Conservation (phyloP, 1,140 invertebrate species). For the Solenopsis fugax region DNA sequence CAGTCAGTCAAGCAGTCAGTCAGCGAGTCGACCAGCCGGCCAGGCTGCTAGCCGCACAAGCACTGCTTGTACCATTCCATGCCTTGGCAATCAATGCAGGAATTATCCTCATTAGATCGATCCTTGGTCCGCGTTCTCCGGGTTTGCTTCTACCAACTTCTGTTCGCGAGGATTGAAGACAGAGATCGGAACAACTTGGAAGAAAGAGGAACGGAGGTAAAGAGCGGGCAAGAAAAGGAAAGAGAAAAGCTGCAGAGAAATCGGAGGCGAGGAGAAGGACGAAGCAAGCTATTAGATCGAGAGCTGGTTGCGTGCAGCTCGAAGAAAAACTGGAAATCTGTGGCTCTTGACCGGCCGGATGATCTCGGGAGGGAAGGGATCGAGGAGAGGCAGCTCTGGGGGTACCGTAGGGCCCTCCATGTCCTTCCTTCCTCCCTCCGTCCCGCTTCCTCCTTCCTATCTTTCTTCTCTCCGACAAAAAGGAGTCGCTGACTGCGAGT, state of each 20-base stretch:
- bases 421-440: constrained; percentile 43
- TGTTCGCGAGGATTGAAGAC: constrained; percentile 37
- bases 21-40: constrained; percentile 44
- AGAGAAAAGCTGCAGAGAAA: constrained; percentile 33
- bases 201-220: constrained; percentile 47
- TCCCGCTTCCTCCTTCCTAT: constrained; percentile 56
- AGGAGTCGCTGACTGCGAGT: constrained; percentile 82
- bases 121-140: constrained; percentile 72
- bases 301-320: constrained; percentile 78
- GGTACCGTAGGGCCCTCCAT: constrained; percentile 60
- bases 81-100: constrained; percentile 84
- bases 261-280: constrained; percentile 56
- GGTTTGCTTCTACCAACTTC: constrained; percentile 66
- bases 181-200: constrained; percentile 10
- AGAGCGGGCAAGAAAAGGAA: constrained; percentile 51
- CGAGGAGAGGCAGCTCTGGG: constrained; percentile 61
- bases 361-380: constrained; percentile 65
- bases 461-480: constrained; percentile 75
- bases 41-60: constrained; percentile 63
- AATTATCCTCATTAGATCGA: constrained; percentile 86
- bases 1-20: constrained; percentile 67
- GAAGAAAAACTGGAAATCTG: constrained; percentile 84
- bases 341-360: constrained; percentile 78
- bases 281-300: constrained; percentile 82
- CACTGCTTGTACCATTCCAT: constrained; percentile 77